Evolutionary conservation across 2,113 vertebrate species (phyloP), one percentile per base, ranked within the genome.

Genomic region (Pterocles orientalis): DNA sequence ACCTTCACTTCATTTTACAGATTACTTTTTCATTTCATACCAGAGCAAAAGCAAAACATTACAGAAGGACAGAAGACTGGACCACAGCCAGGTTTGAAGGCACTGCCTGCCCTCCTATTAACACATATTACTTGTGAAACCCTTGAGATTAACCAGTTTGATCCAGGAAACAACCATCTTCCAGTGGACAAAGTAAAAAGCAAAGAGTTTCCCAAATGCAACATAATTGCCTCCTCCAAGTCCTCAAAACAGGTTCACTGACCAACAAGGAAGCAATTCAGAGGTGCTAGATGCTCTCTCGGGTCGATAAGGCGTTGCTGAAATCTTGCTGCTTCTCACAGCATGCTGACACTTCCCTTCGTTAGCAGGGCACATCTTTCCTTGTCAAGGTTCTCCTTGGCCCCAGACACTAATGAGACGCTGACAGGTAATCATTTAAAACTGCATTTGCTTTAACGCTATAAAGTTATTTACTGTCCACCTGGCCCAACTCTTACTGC

Each of bases 401-500:
- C 43, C 41, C 69, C 10, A 39, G 33, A 29, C 47, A 15, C 83
- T 93, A 95, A 96, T 18, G 47, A 94, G 45, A 91, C 15, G 36
- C 62, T 85, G 90, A 76, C 20, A 10, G 79, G 41, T 58, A 70
- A 95, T 94, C 50, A 88, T 91, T 96, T 79, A 60, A 82, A 91
- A 86, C 29, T 50, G 41, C 68, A 71, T 95, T 84, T 72, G 26
- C 58, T 83, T 20, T 28, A n/a, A 81, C 2, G 0, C 56, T 54
- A 56, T 81, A 16, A 88, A 86, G 54, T 84, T 86, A 92, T 92
- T 89, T 82, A 66, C 85, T 36, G 33, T 51, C 41, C 62, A n/a
- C 33, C 57, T 72, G 41, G 50, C 29, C 57, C 61, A 43, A 18
- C 23, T 86, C 47, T 54, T 50, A 20, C 71, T 72, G 65, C 77